Evolutionary conservation across 2,797 vertebrate genomes (phyloP), one percentile per base, ranked within the genome.

Genomic region (Danio kyathit): DNA sequence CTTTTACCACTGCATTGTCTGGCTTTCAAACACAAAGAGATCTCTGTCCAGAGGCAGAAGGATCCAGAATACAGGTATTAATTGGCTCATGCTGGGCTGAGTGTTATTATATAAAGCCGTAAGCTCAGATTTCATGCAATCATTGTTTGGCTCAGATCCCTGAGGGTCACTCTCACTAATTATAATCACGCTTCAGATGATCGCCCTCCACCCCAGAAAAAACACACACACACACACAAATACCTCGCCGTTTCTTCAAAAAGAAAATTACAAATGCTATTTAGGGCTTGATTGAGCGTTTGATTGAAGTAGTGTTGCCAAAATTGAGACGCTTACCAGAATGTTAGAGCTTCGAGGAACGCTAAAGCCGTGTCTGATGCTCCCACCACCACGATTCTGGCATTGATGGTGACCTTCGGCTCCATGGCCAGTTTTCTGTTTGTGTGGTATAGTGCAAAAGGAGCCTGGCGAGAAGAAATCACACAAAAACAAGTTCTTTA

Each of bases 341-440:
- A 96, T 40, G 94, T 76, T 0, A 99, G 86, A 0, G 92, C 94
- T 93, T 98, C 95, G 5, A 99, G 92, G 87, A 99, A 96, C 63
- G 97, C 94, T 75, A 99, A 90, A 21, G 93, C 97, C 0, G 96
- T 96, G 82, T 93, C 94, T 0, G 98, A 99, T 0, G 97, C 96
- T 16, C 98, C 97, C 56, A 99, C 95, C 66, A 99, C 95, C 82
- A 98, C 96, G 2, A 99, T 94, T 90, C 95, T 93, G 87, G 90
- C 90, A 80, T 97, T 98, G 63, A 99, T 14, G 38, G 89, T 91
- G 16, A 94, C 87, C 91, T 96, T 97, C 0, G 96, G 94, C 87
- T 96, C 95, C 93, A 99, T 81, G 0, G 94, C 94, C 76, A 99
- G 89, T 85, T 96, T 98, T 77, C 96, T 94, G 90, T 96, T 97